Base-by-base conservation (phyloP, 2,797 vertebrate species). In the Dendrocincla tyrannina region DNA sequence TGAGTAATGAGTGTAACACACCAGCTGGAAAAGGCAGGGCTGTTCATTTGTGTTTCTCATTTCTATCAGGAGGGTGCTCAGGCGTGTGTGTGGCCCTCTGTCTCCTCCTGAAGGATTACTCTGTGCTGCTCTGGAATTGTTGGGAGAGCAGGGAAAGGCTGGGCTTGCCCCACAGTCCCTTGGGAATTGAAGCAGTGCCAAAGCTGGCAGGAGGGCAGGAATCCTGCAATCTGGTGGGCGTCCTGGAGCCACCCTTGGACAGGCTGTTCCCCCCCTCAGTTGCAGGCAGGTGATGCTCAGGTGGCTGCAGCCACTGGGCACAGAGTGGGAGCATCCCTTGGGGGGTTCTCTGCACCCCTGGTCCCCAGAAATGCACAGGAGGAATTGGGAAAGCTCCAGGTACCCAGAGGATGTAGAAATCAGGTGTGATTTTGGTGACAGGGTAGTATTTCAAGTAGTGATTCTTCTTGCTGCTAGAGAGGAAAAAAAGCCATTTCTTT, bases 241-340 rank as follows among this genome's bases (percentile, higher is more conserved):
- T 18, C 0, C 0, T 49, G 50, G 18, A 7, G 52, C 10, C 19
- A 2, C 18, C 4, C 3, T 24, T 25, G 44, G 32, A 76, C 68
- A 50, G 37, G 67, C 16, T 28, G 17, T 7, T 16, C 14, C 52
- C 27, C 3, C 7, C 20, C 2, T 3, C 17, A 1, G 4, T 33
- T 22, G 46, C 12, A 50, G 35, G 41, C 46, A 13, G 22, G 42
- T 2, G 28, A 13, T 64, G 15, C 15, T 56, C 0, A 17, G 62
- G 8, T 47, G 89, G 47, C 67, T 85, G 53, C 49, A 68, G 28
- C n/a, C 28, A 15, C 41, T 39, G 25, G 41, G 41, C 41, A n/a
- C 32, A 32, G 42, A 30, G 6, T 1, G 18, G n/a, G 28, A 18
- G 44, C 47, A 33, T 74, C 2, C 2, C 13, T 59, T 0, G 0